Percentiles rank a stretch among this genome's conserved stretches.
These are phyloP conservation scores for Acleris literana DNA, from an alignment of 2,888 invertebrate species.

Conservation along the genomic window DNA sequence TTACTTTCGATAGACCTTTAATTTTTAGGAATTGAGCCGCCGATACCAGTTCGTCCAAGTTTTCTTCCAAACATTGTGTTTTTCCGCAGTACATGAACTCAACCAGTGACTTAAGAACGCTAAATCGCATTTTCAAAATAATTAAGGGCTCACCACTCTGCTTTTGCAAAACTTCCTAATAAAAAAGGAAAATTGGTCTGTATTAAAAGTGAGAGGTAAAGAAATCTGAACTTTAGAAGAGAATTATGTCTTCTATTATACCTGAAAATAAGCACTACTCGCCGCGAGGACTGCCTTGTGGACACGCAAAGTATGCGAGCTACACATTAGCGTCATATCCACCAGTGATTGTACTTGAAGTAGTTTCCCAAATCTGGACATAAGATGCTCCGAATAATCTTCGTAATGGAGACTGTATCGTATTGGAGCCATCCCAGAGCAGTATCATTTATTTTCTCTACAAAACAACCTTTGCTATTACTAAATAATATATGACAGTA, in stretches of 20 bases:
- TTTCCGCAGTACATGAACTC: slow-evolving; percentile 92
- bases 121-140: slow-evolving; percentile 87
- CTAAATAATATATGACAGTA: slow-evolving; percentile 23
- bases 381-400: slow-evolving; percentile 87
- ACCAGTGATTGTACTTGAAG: slow-evolving; percentile 89
- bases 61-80: slow-evolving; percentile 87
- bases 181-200: slow-evolving; percentile 4
- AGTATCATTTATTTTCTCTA: slow-evolving; percentile 40
- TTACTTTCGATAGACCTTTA: slow-evolving; percentile 82
- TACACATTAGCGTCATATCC: slow-evolving; percentile 89
- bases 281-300: slow-evolving; percentile 90
- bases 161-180: slow-evolving; percentile 84
- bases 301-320: slow-evolving; percentile 88
- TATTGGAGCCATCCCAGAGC: slow-evolving; percentile 73
- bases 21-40: slow-evolving; percentile 89
- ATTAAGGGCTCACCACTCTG: slow-evolving; percentile 83
- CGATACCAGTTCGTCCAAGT: slow-evolving; percentile 86
- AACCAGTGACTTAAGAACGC: slow-evolving; percentile 87
- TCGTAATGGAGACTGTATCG: slow-evolving; percentile 87
- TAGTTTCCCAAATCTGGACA: slow-evolving; percentile 87
- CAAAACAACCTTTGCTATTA: slow-evolving; percentile 27
- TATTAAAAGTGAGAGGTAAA: no score
- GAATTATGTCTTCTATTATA: slow-evolving; percentile 55
- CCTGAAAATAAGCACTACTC: slow-evolving; percentile 89
- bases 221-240: not conserved